Percentiles rank a stretch among this genome's conserved stretches.
These are phyloP conservation scores for Motacilla alba DNA, from an alignment of 2,113 vertebrate genomes.

Conservation along the genomic window DNA sequence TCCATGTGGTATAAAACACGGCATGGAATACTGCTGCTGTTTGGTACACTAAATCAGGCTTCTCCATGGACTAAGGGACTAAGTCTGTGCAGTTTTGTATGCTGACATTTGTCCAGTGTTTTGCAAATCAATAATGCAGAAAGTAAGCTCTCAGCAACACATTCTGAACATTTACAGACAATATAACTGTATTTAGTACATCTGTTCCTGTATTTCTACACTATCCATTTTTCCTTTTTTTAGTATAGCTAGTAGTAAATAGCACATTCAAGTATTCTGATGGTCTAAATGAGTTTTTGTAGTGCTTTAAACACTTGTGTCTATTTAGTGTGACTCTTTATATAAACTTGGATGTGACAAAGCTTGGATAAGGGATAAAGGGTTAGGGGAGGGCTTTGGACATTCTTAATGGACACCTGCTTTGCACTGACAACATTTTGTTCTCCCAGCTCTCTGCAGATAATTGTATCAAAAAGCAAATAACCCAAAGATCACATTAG, in stretches of 20 bases:
- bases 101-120: background rate
- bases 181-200: background rate
- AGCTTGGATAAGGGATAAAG: background rate
- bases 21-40: background rate
- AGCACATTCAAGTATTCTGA: background rate
- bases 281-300: background rate
- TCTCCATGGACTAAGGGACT: background rate
- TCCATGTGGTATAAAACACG: background rate
- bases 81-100: background rate
- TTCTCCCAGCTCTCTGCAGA: background rate
- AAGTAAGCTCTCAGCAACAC: background rate
- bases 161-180: background rate
- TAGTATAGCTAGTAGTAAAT: background rate
- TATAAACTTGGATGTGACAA: background rate
- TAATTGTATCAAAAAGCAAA: slow-evolving; percentile 2
- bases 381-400: background rate
- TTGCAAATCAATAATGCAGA: background rate
- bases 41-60: background rate
- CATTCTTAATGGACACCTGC: background rate
- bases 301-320: background rate
- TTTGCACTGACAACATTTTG: background rate
- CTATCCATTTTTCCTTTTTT: background rate
- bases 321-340: background rate
- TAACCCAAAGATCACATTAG: slow-evolving; percentile 23
- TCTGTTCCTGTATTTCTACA: background rate